Percentiles rank a stretch among this genome's conserved stretches.
These are phyloP conservation scores for Dromiciops gliroides DNA, from an alignment of 2,113 vertebrate genomes.

Conservation along the genomic window DNA sequence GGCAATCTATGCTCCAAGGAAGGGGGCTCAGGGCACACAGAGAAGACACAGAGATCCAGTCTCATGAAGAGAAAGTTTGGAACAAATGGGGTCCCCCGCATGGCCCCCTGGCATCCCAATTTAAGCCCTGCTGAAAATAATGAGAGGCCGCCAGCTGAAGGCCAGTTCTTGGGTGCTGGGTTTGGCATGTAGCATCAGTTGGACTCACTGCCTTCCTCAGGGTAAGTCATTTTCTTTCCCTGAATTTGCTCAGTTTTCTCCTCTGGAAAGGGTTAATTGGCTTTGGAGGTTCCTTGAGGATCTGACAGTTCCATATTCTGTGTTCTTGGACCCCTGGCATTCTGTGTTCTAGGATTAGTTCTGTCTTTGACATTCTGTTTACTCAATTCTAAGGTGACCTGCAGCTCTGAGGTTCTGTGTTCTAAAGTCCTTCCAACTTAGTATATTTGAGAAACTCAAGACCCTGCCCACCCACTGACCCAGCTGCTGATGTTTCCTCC, in stretches of 20 bases:
- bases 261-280: not conserved
- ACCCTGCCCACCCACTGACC: not conserved
- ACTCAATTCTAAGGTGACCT: not conserved
- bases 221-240: not conserved
- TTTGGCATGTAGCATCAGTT: not conserved
- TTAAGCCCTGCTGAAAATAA: not conserved
- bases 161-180: not conserved
- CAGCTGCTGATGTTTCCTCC: not conserved
- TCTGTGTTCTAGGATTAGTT: not conserved
- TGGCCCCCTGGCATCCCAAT: not conserved
- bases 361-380: not conserved
- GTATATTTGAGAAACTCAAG: not conserved
- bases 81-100: not conserved
- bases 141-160: not conserved
- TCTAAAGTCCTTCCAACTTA: not conserved
- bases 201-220: accelerated
- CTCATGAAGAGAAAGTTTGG: not conserved
- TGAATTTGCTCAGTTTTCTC: not conserved
- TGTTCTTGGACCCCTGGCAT: not conserved
- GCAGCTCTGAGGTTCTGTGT: not conserved
- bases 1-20: not conserved
- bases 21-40: not conserved
- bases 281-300: not conserved
- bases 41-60: not conserved
- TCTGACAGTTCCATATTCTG: not conserved